Base-by-base conservation (phyloP, 2,888 invertebrate genomes). In the Microctonus hyperodae region DNA sequence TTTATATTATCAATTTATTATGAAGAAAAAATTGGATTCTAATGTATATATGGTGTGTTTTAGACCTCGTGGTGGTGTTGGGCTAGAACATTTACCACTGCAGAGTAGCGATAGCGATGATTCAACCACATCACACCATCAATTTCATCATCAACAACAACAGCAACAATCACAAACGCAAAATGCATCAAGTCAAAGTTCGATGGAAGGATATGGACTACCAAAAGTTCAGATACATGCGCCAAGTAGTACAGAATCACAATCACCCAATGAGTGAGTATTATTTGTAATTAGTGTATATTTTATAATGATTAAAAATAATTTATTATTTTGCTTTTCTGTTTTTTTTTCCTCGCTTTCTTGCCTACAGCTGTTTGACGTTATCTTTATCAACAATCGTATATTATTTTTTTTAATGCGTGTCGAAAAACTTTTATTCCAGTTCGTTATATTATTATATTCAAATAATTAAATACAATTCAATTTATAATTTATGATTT, bases 81-180 rank as follows among this genome's bases (percentile, higher is more conserved):
- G 80, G 66, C 75, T 79, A 72, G 82, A 82, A 74, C 77, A 79
- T 73, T 72, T 76, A 74, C 70, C 63, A 35, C 65, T 57, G 55
- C 81, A 77, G 56, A 82, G 81, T 71, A 82, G 81, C 70, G 82
- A 82, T 74, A 82, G 82, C 74, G 82, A 82, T 80, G 82, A 82
- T 70, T 80, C 81, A 69, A 72, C 79, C 65, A 72, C 78, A 67
- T 70, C 76, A 44, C 44, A 44, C 63, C 75, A 78, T 51, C 73
- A 69, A 35, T 72, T 70, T 33, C 74, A 74, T 13, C 78, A 76
- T 28, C 67, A 65, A 23, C 69, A 69, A 10, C 69, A 50, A 7
- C 44, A 44, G 62, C 75, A 76, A 22, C 68, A 65, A 16, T 63
- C n/a, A n/a, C n/a, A n/a, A n/a, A n/a, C n/a, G 5, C 64, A 64